Conservation (phyloP, 2,113 vertebrate genomes). For the Notarius lentiginosus region DNA sequence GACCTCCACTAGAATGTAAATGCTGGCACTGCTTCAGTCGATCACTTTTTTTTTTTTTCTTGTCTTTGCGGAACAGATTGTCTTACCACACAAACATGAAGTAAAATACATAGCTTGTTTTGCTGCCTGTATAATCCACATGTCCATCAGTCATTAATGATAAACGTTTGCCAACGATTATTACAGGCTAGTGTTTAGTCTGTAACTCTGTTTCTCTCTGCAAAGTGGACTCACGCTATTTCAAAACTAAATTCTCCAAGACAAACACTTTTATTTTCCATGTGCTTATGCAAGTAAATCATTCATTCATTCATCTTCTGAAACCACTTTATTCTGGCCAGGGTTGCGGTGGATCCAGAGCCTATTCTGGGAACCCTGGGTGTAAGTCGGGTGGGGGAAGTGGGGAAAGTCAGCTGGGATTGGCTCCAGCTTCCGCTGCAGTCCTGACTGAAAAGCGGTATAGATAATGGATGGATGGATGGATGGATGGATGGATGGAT, state of each 20-base stretch:
- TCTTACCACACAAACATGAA: conserved; percentile 27
- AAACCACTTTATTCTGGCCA: background rate
- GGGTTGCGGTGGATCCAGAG: background rate
- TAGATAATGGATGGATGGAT: no score
- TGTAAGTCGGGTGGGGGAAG: no score
- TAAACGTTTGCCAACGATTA: background rate
- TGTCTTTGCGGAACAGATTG: background rate
- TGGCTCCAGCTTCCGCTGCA: no score
- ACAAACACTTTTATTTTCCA: background rate
- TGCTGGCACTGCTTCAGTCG: background rate
- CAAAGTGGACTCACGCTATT: conserved; percentile 10
- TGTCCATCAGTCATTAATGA: background rate
- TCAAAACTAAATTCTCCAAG: background rate
- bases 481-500: background rate
- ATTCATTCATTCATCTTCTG: background rate
- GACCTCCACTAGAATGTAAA: conserved; percentile 12
- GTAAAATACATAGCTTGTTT: background rate
- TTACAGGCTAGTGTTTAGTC: conserved; percentile 16
- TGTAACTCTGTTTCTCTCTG: conserved; percentile 2
- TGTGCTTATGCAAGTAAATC: conserved; percentile 1
- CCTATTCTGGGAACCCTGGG: background rate
- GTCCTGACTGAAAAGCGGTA: no score
- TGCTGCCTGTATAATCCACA: conserved; percentile 7
- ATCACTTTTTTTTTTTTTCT: background rate
- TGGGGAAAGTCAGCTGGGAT: no score